Conservation (phyloP, 2,888 invertebrate species). For the Sacculina carcini region DNA sequence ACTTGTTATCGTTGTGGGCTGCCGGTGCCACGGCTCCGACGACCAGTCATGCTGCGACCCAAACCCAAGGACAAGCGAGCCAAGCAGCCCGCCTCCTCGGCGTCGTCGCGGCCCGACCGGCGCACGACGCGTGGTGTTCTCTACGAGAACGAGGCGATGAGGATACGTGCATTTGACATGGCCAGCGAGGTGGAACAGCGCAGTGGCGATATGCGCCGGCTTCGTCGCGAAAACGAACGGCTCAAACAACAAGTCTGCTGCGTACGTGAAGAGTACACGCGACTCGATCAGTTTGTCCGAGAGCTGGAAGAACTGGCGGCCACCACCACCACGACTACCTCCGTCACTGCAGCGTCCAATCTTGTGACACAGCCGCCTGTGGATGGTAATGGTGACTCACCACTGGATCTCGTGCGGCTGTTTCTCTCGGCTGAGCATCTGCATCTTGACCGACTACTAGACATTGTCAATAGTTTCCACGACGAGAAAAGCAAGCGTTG, state of each 20-base stretch:
- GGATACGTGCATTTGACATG: constrained; percentile 65
- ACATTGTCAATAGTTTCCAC: constrained; percentile 15
- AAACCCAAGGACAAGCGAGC: constrained; percentile 61
- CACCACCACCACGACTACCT: neutral
- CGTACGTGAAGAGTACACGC: constrained; percentile 62
- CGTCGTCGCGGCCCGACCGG: constrained; percentile 65
- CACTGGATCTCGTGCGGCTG: constrained; percentile 8
- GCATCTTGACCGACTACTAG: constrained; percentile 15
- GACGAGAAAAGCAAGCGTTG: constrained; percentile 12
- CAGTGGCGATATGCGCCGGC: constrained; percentile 63
- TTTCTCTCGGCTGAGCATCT: constrained; percentile 14
- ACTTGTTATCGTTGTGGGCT: too few species aligned
- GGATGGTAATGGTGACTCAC: constrained; percentile 4
- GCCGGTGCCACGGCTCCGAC: too few species aligned
- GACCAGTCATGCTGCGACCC: constrained; percentile 60
- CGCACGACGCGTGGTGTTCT: constrained; percentile 77
- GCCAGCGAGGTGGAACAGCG: constrained; percentile 79
- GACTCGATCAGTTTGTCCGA: constrained; percentile 47
- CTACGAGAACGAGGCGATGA: constrained; percentile 72
- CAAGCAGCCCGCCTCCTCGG: constrained; percentile 49
- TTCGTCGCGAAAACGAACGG: constrained; percentile 64
- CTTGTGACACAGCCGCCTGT: neutral
- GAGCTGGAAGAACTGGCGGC: constrained; percentile 19
- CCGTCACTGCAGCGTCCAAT: constrained; percentile 13
- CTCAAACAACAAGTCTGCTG: constrained; percentile 62